Evolutionary conservation across 2,113 vertebrate species (phyloP).

Genomic region (Micromys minutus): DNA sequence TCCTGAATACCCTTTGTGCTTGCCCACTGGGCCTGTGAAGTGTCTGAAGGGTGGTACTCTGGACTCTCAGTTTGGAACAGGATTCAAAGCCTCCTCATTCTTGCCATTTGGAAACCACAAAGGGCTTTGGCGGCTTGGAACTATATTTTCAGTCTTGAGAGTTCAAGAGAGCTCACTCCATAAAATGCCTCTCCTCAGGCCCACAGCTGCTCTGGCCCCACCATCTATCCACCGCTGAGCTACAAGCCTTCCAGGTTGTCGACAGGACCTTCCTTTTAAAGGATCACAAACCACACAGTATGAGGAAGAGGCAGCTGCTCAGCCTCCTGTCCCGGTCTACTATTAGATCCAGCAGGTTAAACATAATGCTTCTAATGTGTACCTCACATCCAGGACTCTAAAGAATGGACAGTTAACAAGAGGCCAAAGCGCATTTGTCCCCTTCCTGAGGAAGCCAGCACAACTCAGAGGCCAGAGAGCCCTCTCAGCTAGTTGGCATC

Average conservation of each 20-base stretch:
- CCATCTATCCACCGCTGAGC: background rate
- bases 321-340: background rate
- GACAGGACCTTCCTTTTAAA: background rate
- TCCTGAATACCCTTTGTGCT: slow-evolving; percentile 14
- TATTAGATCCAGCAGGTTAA: slow-evolving; percentile 26
- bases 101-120: slow-evolving; percentile 27
- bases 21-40: background rate
- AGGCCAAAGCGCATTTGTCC: slow-evolving; percentile 15
- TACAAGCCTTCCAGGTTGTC: background rate
- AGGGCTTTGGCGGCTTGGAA: slow-evolving; percentile 47
- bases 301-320: background rate
- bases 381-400: background rate
- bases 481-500: background rate
- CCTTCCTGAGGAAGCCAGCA: slow-evolving; percentile 30
- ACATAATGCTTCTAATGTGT: background rate
- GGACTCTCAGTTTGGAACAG: background rate
- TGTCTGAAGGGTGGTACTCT: slow-evolving; percentile 58
- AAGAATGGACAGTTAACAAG: slow-evolving; percentile 5
- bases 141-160: slow-evolving; percentile 44
- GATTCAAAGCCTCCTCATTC: slow-evolving; percentile 30
- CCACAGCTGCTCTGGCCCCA: background rate
- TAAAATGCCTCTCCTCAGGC: background rate
- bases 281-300: background rate
- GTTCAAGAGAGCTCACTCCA: background rate
- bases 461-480: background rate